Base-by-base conservation (phyloP, 2,113 vertebrate species). In the Rhinoderma darwinii region DNA sequence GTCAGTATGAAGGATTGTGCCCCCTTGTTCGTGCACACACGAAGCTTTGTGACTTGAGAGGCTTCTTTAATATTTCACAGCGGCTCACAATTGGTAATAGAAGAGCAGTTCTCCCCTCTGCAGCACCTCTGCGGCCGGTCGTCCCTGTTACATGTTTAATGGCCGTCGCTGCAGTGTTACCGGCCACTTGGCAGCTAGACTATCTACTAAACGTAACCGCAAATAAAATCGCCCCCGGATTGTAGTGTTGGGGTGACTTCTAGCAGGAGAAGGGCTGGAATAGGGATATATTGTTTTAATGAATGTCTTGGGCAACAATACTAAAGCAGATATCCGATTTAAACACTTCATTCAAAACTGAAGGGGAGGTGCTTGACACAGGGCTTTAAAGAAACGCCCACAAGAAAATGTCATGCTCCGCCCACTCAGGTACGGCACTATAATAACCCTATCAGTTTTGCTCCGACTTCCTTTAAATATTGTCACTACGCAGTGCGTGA, bases 1-100 rank as follows among this genome's bases (percentile, higher is more conserved):
- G n/a, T n/a, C n/a, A n/a, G n/a, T n/a, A n/a, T n/a, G n/a, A n/a
- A n/a, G n/a, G n/a, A n/a, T n/a, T n/a, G n/a, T n/a, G 5, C 75
- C 12, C 11, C 9, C 51, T 7, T 9, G 32, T n/a, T 37, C 1
- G 1, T 3, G 27, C 51, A 63, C 1, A 61, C 51, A 10, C 2
- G 9, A 66, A 3, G 11, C 56, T 66, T 30, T 43, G 37, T 66
- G 79, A 82, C 79, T 82, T 82, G 79, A 82, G 79, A 82, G 56
- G 39, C 79, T 66, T 82, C 56, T 82, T 82, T 82, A 82, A 82
- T 82, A 82, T 82, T 82, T 82, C 79, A 82, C 56, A 32, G n/a
- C 1, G 54, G 59, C 79, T 82, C 8, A 66, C 56, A 44, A 82
- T 82, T 44, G 30, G 79, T 82, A 82, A 82, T 30, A 66, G 79